Evolutionary conservation across 1,140 invertebrate genomes (phyloP).

Genomic region (Cherax quadricarinatus): DNA sequence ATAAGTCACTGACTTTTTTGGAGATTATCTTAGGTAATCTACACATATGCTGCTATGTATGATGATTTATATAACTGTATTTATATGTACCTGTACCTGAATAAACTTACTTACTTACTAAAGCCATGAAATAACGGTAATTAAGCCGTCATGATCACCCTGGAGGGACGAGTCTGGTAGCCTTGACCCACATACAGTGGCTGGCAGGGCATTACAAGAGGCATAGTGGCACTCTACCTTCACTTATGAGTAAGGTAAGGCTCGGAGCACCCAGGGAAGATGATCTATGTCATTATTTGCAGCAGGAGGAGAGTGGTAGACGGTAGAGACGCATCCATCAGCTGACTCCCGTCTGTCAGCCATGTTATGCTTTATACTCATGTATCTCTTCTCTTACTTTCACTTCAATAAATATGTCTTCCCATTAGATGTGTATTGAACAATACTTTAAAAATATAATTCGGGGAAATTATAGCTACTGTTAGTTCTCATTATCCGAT

Average conservation of each 20-base stretch:
- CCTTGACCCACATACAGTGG: too few relatives aligned
- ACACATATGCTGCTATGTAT: too few relatives aligned
- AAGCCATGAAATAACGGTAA: too few relatives aligned
- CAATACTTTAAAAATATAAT: background rate
- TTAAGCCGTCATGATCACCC: too few relatives aligned
- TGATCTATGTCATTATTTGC: conserved; percentile 39
- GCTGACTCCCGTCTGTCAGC: conserved; percentile 41
- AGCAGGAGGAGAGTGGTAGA: background rate
- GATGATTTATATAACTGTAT: too few relatives aligned
- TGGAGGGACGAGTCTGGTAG: too few relatives aligned
- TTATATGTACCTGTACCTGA: too few relatives aligned
- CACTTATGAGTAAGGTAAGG: conserved; percentile 41
- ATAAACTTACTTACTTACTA: too few relatives aligned
- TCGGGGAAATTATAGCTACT: background rate
- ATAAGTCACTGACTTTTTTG: too few relatives aligned
- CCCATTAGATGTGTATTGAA: background rate
- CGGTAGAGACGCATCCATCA: conserved; percentile 21
- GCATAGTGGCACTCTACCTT: background rate
- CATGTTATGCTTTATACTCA: background rate
- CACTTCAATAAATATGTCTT: background rate
- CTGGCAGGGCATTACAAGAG: background rate
- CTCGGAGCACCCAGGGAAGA: conserved; percentile 24
- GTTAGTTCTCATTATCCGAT: too few relatives aligned
- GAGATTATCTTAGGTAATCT: too few relatives aligned
- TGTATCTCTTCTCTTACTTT: background rate